A percentile compares a stretch with the other conserved stretches of the same genome.
These are phyloP conservation scores for Crotalus adamanteus DNA, from an alignment of 2,797 vertebrate genomes.

Conservation along the genomic window DNA sequence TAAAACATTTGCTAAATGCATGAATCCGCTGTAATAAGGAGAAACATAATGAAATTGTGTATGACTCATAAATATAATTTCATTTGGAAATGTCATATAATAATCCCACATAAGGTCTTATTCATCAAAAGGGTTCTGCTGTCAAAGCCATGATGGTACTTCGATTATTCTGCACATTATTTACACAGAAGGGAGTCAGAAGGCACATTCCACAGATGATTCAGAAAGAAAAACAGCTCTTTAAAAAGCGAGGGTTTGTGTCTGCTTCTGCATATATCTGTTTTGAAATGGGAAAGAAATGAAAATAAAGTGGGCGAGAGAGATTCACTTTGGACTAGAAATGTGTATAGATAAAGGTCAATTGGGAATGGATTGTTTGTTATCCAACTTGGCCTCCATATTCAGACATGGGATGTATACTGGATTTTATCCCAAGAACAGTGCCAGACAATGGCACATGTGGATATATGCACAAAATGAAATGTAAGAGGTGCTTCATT, in stretches of 20 bases:
- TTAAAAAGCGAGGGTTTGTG: conserved; percentile 60
- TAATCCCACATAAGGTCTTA: conserved; percentile 73
- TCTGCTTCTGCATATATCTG: conserved; percentile 64
- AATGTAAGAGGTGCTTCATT: neutral
- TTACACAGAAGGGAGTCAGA: conserved; percentile 71
- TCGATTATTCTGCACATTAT: conserved; percentile 77
- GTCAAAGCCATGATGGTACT: conserved; percentile 67
- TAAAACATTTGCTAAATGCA: conserved; percentile 59
- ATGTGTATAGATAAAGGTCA: neutral
- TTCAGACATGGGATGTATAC: neutral
- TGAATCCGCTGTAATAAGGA: conserved; percentile 56
- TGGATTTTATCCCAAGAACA: neutral
- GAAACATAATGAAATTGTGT: conserved; percentile 69
- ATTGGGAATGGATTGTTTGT: neutral
- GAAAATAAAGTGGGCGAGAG: conserved; percentile 45
- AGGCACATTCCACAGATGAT: conserved; percentile 63
- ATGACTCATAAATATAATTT: conserved; percentile 73
- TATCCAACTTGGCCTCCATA: neutral
- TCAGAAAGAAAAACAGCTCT: conserved; percentile 64
- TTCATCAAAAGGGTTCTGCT: conserved; percentile 73
- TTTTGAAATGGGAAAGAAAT: conserved; percentile 55
- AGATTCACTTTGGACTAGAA: conserved; percentile 29
- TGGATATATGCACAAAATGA: neutral
- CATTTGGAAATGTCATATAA: conserved; percentile 76
- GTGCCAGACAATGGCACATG: neutral